Evolutionary conservation across 1,140 invertebrate species (phyloP).

Genomic region (Physella acuta): DNA sequence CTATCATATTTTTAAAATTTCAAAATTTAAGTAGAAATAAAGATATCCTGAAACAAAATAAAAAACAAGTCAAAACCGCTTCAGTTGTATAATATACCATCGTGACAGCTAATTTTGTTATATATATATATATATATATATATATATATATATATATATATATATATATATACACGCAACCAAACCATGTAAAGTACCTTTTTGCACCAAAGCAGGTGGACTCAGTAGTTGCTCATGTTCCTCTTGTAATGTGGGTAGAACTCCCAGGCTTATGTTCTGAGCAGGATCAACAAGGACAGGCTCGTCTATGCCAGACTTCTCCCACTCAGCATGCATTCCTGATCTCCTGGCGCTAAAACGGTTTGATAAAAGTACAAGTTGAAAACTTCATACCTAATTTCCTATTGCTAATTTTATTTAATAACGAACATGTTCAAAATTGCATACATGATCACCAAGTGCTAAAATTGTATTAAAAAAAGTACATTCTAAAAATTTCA

Average conservation of each 20-base stretch:
- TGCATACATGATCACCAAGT: no score
- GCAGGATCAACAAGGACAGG: background rate
- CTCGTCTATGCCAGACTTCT: background rate
- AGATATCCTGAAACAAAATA: no score
- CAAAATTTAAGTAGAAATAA: no score
- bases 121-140: background rate
- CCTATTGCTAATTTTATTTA: background rate
- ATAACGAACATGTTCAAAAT: background rate
- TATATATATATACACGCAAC: background rate
- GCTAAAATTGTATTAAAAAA: no score
- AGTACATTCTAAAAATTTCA: no score
- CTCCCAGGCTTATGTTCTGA: background rate
- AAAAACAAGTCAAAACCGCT: no score
- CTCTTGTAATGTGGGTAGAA: background rate
- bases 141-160: background rate
- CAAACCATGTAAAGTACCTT: background rate
- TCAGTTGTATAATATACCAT: no score
- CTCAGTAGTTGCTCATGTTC: constrained; percentile 15
- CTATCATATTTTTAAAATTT: no score
- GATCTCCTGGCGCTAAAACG: background rate
- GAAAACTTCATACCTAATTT: background rate
- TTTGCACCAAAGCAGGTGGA: background rate
- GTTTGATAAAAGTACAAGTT: background rate
- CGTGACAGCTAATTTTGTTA: no score
- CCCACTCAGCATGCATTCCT: background rate